Evolutionary conservation across 2,113 vertebrate species (phyloP).

Genomic region (Rhegmatorhina hoffmannsi): DNA sequence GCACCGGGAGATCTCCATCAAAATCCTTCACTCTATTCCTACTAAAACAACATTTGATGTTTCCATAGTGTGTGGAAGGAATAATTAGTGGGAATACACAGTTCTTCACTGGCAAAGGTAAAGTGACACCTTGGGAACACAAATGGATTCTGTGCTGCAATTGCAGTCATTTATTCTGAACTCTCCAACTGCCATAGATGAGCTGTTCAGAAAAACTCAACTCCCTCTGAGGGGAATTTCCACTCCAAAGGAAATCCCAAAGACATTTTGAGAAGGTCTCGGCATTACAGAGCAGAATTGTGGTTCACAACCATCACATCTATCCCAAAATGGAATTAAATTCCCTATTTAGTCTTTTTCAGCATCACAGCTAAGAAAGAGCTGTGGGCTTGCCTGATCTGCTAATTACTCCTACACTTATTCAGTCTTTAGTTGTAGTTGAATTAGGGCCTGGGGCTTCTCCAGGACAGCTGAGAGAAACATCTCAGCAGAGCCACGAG

Average conservation of each 20-base stretch:
- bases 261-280: background rate
- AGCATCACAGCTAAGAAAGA: background rate
- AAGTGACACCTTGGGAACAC: background rate
- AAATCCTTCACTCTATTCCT: background rate
- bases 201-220: background rate
- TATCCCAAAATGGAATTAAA: background rate
- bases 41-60: background rate
- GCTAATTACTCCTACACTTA: background rate
- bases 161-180: background rate
- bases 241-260: background rate
- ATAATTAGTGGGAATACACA: background rate
- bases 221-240: background rate
- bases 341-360: background rate
- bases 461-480: background rate
- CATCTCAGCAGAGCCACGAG: background rate
- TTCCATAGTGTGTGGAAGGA: background rate
- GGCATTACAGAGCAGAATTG: background rate
- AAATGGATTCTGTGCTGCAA: rapidly evolving
- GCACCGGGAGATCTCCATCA: rapidly evolving
- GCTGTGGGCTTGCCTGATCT: background rate
- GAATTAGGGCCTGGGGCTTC: background rate
- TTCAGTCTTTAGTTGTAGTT: background rate
- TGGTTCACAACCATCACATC: background rate
- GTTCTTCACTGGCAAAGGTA: background rate
- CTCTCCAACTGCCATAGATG: background rate